Conservation (phyloP, 2,113 vertebrate species). For the Psammodynastes pulverulentus region DNA sequence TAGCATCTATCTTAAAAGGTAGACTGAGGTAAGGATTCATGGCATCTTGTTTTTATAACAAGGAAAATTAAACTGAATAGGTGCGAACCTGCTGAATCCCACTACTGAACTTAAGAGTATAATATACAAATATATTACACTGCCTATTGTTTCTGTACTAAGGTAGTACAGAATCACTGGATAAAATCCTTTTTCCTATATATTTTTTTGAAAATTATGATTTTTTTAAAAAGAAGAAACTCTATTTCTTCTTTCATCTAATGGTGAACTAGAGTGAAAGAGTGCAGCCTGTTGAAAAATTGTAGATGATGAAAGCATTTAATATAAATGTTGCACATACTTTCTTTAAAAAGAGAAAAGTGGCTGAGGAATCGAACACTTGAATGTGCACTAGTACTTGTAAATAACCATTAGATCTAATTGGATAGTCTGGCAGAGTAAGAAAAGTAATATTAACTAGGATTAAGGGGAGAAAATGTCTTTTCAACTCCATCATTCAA, state of each 20-base stretch:
- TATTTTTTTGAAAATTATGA: not conserved
- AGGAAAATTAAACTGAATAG: too few relatives aligned
- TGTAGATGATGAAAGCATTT: not conserved
- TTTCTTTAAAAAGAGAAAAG: not conserved
- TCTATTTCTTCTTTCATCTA: not conserved
- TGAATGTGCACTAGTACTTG: not conserved
- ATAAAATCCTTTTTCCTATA: not conserved
- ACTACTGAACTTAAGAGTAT: not conserved
- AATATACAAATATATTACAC: not conserved
- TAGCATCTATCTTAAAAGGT: too few relatives aligned
- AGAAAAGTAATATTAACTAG: conserved; percentile 1
- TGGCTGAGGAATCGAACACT: not conserved
- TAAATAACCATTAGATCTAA: conserved; percentile 7
- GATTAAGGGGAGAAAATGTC: not conserved
- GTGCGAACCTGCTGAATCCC: too few relatives aligned
- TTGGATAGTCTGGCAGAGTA: conserved; percentile 4
- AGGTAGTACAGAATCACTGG: not conserved
- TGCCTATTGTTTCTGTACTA: not conserved
- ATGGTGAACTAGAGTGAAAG: not conserved
- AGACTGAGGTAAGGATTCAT: too few relatives aligned
- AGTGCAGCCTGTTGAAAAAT: not conserved
- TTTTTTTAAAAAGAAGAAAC: not conserved
- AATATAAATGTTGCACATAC: not conserved
- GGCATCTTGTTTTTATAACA: too few relatives aligned
- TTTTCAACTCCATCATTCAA: not conserved